Percentiles rank a stretch among this genome's conserved stretches.
These are phyloP conservation scores for Larimichthys crocea DNA, from an alignment of 2,113 vertebrate species.

Conservation along the genomic window DNA sequence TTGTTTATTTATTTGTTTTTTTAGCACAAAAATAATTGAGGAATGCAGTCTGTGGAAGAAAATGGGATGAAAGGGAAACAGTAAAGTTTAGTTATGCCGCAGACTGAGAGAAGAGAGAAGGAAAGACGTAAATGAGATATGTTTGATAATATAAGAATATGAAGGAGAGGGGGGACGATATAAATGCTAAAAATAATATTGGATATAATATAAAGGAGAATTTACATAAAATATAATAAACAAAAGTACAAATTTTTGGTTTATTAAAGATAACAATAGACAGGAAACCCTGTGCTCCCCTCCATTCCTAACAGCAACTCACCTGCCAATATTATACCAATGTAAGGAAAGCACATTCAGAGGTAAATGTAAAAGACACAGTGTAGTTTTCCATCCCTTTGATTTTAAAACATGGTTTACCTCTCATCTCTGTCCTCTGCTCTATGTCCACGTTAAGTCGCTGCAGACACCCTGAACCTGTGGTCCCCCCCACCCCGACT, in stretches of 20 bases:
- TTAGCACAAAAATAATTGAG: slow-evolving; percentile 32
- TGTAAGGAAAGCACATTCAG: slow-evolving; percentile 48
- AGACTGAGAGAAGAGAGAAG: neutral
- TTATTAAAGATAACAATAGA: neutral
- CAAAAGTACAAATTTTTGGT: slow-evolving; percentile 15
- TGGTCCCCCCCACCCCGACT: slow-evolving; percentile 8
- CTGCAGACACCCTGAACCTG: slow-evolving; percentile 44
- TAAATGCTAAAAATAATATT: neutral
- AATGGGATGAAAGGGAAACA: neutral
- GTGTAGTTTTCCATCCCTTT: slow-evolving; percentile 20
- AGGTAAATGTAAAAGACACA: slow-evolving; percentile 19
- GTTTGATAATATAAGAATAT: neutral
- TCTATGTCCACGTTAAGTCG: slow-evolving; percentile 45
- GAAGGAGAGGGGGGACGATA: neutral
- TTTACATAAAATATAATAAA: neutral
- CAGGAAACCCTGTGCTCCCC: neutral
- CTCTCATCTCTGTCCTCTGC: slow-evolving; percentile 26
- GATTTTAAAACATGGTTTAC: slow-evolving; percentile 26
- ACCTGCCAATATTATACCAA: slow-evolving; percentile 49
- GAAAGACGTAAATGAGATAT: neutral
- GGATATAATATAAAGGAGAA: neutral
- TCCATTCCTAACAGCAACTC: slow-evolving; percentile 25
- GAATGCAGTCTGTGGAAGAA: slow-evolving; percentile 13
- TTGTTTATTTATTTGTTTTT: slow-evolving; percentile 57
- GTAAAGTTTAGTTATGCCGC: neutral